A percentile compares a stretch with the other conserved stretches of the same genome.
Evolutionary conservation across 2,888 invertebrate species (phyloP).

Genomic region (Gymnosoma rotundatum): DNA sequence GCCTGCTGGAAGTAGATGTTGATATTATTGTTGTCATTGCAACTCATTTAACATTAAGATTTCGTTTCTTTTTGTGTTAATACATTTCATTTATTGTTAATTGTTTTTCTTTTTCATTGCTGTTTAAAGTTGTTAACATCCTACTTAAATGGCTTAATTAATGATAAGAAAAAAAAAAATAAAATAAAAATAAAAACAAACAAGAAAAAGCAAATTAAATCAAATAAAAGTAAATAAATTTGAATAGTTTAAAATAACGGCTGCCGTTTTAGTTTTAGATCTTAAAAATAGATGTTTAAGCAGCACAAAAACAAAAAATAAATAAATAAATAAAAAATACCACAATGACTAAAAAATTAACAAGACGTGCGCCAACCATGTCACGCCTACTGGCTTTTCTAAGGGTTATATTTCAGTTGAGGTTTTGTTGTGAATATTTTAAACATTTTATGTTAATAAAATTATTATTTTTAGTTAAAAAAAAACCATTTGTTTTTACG

Average conservation of each 20-base stretch:
- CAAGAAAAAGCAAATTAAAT: conserved; percentile 4
- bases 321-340: not conserved
- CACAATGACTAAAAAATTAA: not conserved
- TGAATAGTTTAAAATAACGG: conserved; percentile 17
- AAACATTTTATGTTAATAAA: not conserved
- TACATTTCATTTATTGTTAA: conserved; percentile 59
- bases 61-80: conserved; percentile 11
- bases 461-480: conserved; percentile 7
- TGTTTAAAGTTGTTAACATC: conserved; percentile 66
- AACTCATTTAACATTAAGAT: conserved; percentile 42
- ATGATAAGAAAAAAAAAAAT: conserved; percentile 50
- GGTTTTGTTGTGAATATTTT: conserved; percentile 4
- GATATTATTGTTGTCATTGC: conserved; percentile 33
- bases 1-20: not conserved
- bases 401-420: conserved; percentile 7
- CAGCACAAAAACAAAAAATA: not conserved
- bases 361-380: conserved; percentile 47
- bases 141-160: conserved; percentile 70
- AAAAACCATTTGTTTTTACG: conserved; percentile 10
- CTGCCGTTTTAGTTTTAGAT: conserved; percentile 30
- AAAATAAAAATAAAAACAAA: conserved; percentile 19
- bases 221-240: not conserved
- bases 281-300: not conserved
- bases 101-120: conserved; percentile 52
- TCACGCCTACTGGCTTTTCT: conserved; percentile 46